Percentiles rank a stretch among this genome's conserved stretches.
These are phyloP conservation scores for Macaria notata DNA, from an alignment of 2,888 invertebrate species.

Conservation along the genomic window DNA sequence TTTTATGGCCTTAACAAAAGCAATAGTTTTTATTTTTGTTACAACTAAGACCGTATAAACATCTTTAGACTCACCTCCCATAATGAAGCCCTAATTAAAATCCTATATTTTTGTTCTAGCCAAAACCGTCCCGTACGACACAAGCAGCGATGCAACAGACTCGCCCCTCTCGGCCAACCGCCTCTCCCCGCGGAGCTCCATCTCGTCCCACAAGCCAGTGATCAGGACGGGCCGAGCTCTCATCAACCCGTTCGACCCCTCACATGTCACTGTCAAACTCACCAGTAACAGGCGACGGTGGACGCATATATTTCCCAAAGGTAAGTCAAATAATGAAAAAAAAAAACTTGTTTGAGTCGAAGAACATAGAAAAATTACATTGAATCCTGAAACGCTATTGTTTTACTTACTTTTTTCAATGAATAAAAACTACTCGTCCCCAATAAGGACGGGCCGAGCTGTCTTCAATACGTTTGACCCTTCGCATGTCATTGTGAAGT, in stretches of 20 bases:
- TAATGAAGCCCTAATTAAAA: too few relatives aligned
- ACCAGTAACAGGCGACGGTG: conserved; percentile 97
- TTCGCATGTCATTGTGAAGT: conserved; percentile 96
- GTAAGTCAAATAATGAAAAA: conserved; percentile 50
- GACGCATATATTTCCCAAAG: conserved; percentile 99
- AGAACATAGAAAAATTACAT: too few relatives aligned
- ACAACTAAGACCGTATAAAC: too few relatives aligned
- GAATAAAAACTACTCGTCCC: conserved; percentile 63
- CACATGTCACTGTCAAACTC: conserved; percentile 97
- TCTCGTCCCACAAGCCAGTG: conserved; percentile 75
- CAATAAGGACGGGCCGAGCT: conserved; percentile 89
- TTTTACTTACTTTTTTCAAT: too few relatives aligned
- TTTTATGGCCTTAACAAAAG: too few relatives aligned
- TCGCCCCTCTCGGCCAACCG: conserved; percentile 57
- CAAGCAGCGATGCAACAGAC: conserved; percentile 63
- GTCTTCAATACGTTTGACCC: conserved; percentile 99
- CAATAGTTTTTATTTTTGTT: too few relatives aligned
- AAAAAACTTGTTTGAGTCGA: too few relatives aligned
- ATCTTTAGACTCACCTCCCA: too few relatives aligned
- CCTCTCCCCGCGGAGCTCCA: conserved; percentile 66
- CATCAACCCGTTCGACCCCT: conserved; percentile 99
- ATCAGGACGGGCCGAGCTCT: conserved; percentile 91
- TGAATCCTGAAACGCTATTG: too few relatives aligned
- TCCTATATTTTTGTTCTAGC: conserved; percentile 43
- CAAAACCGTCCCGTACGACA: conserved; percentile 55